A percentile compares a stretch with the other conserved stretches of the same genome.
Conservation (phyloP, 2,888 invertebrate genomes). For the Lamellibrachia columna region DNA sequence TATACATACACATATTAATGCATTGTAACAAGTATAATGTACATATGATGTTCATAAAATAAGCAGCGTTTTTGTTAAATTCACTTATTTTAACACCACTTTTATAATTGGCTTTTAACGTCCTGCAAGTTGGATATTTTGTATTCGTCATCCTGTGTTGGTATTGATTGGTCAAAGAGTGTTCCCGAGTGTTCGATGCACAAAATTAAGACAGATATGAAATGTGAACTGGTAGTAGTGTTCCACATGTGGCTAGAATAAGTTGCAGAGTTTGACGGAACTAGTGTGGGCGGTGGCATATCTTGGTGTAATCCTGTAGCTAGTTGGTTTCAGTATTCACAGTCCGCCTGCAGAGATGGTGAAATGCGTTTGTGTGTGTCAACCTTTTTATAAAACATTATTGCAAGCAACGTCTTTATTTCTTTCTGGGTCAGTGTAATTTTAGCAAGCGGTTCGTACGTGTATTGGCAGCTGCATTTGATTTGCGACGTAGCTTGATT, state of each 20-base stretch:
- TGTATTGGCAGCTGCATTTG: not conserved
- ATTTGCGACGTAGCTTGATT: not conserved
- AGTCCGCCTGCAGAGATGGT: not conserved
- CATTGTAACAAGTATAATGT: not conserved
- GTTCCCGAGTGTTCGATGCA: not conserved
- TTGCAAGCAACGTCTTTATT: not conserved
- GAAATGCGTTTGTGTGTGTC: not conserved
- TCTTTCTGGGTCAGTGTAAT: slow-evolving; percentile 12
- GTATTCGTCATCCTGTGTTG: not conserved
- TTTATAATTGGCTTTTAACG: not conserved
- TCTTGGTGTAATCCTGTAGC: not conserved
- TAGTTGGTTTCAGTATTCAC: slow-evolving; percentile 8
- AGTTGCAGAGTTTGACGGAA: slow-evolving; percentile 4
- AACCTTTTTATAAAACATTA: not conserved
- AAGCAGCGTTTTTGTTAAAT: not conserved
- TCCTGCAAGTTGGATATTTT: not conserved
- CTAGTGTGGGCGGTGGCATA: not conserved
- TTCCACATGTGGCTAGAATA: not conserved
- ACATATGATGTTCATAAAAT: not conserved
- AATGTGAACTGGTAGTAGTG: not conserved
- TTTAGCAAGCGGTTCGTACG: not conserved
- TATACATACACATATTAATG: not conserved
- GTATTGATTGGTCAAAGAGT: not conserved
- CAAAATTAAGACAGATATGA: not conserved
- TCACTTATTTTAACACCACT: not conserved